A percentile compares a stretch with the other conserved stretches of the same genome.
Conservation (phyloP, 2,797 vertebrate genomes). For the Rhynchotus rufescens region DNA sequence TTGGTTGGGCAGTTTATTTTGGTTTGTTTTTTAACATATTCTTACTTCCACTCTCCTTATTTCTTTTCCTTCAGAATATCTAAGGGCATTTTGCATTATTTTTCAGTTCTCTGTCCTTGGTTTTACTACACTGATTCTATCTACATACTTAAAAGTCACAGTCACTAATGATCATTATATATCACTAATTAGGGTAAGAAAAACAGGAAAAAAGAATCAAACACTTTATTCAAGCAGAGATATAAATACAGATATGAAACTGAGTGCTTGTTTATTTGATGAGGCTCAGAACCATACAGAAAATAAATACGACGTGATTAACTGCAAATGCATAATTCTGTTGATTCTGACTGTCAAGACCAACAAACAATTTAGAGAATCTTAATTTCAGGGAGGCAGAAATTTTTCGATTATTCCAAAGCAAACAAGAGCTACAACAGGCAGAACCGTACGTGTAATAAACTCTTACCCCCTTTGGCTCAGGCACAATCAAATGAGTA, state of each 20-base stretch:
- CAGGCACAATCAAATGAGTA: slow-evolving; percentile 94
- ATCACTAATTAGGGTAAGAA: neutral
- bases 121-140: neutral
- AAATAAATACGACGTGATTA: neutral
- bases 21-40: neutral
- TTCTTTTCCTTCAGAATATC: neutral
- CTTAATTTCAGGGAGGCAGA: neutral
- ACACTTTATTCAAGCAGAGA: neutral
- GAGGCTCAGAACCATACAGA: neutral
- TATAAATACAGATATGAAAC: neutral
- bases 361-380: neutral
- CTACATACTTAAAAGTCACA: neutral
- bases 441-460: neutral
- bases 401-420: neutral
- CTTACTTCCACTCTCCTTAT: neutral
- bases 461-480: slow-evolving; percentile 93
- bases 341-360: neutral
- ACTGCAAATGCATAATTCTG: neutral
- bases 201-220: neutral
- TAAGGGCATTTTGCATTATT: neutral
- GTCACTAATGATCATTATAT: neutral
- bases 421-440: neutral
- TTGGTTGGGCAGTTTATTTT: too few species aligned
- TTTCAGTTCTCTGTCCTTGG: neutral
- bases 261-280: neutral